Percentiles rank a stretch among this genome's conserved stretches.
Conservation (phyloP, 30 jellyfish, hydroid and myxozoan genomes). For the Hydractinia symbiolongicarpus region DNA sequence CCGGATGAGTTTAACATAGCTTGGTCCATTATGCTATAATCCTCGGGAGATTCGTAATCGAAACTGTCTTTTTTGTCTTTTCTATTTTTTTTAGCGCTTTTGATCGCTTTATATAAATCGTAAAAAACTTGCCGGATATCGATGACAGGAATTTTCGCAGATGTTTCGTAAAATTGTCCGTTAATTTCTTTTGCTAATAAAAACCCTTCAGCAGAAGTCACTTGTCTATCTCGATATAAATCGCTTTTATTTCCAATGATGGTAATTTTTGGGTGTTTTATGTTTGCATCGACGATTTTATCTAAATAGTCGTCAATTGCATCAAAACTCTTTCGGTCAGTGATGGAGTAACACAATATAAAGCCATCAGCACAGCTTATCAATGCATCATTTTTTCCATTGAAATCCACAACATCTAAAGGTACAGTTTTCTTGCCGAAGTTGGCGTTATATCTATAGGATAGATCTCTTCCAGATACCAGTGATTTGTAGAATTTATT, state of each 20-base stretch:
- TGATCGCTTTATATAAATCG: conserved; percentile 27
- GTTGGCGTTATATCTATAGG: neutral
- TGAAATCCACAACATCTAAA: conserved; percentile 27
- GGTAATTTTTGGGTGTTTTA: conserved; percentile 22
- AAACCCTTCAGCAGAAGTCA: conserved; percentile 19
- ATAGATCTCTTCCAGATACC: conserved; percentile 26
- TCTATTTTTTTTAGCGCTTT: conserved; percentile 1
- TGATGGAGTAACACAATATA: conserved; percentile 31
- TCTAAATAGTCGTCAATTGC: conserved; percentile 18
- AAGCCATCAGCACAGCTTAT: conserved; percentile 32
- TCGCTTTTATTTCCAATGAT: conserved; percentile 33
- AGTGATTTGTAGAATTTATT: conserved; percentile 1
- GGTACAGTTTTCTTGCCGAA: conserved; percentile 11
- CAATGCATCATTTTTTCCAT: conserved; percentile 32
- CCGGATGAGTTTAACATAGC: conserved; percentile 6
- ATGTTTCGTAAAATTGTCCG: conserved; percentile 35
- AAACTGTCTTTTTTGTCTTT: conserved; percentile 5
- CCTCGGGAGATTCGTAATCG: neutral
- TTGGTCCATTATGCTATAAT: neutral
- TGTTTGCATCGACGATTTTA: conserved; percentile 20
- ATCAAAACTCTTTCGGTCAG: conserved; percentile 33
- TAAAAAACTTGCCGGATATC: conserved; percentile 33
- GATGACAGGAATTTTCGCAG: conserved; percentile 29
- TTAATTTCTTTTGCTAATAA: conserved; percentile 31
- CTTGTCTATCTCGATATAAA: conserved; percentile 15